Evolutionary conservation across 2,888 invertebrate species (phyloP).

Genomic region (Rhagophthalmus giganteus): DNA sequence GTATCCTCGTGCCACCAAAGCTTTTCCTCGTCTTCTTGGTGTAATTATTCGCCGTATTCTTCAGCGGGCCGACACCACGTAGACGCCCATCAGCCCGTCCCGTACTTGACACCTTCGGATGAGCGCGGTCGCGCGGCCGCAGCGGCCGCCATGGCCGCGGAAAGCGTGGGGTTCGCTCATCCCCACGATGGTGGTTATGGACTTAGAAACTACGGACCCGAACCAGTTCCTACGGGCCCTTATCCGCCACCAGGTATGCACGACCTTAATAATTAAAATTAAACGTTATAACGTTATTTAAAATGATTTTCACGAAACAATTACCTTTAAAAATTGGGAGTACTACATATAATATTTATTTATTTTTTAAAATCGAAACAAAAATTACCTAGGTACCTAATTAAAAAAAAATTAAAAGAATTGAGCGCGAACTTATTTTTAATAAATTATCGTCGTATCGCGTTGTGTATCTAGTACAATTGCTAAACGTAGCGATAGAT

Average conservation of each 20-base stretch:
- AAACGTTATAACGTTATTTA: too few species aligned
- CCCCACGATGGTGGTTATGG: slow-evolving; percentile 67
- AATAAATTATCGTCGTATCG: too few species aligned
- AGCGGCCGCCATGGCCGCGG: slow-evolving; percentile 60
- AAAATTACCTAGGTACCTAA: too few species aligned
- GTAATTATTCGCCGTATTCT: slow-evolving; percentile 69
- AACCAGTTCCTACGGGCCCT: slow-evolving; percentile 73
- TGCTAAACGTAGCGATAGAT: slow-evolving; percentile 23
- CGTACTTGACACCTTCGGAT: slow-evolving; percentile 71
- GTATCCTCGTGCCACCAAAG: slow-evolving; percentile 69
- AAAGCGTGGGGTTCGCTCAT: slow-evolving; percentile 70
- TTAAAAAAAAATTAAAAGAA: too few species aligned
- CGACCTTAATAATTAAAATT: slow-evolving; percentile 1
- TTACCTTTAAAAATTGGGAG: too few species aligned
- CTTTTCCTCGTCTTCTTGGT: slow-evolving; percentile 71
- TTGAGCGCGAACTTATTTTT: too few species aligned
- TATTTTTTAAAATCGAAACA: too few species aligned
- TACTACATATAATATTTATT: too few species aligned
- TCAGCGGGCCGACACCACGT: slow-evolving; percentile 65
- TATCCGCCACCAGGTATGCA: slow-evolving; percentile 75
- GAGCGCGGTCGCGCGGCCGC: slow-evolving; percentile 68
- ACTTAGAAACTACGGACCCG: slow-evolving; percentile 73
- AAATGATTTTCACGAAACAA: too few species aligned
- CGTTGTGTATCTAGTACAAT: background rate
- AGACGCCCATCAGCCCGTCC: slow-evolving; percentile 63